Conservation (phyloP, 2,888 invertebrate species). For the Periphyllus acericola region DNA sequence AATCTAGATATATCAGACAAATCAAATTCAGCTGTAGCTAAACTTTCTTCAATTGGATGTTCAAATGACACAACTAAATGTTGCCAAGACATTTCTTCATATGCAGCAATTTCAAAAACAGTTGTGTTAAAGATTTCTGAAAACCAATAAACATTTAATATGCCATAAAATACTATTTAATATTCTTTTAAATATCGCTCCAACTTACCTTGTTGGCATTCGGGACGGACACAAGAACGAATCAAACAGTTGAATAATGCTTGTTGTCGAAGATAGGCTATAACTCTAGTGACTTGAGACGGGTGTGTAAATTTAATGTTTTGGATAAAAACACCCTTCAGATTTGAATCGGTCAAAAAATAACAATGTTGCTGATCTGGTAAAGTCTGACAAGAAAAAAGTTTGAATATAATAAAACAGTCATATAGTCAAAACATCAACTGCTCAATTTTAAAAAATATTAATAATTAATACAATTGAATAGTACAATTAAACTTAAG, state of each 20-base stretch:
- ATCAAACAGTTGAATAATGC: constrained; percentile 90
- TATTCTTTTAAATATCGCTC: neutral
- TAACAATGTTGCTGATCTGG: constrained; percentile 95
- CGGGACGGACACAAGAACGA: constrained; percentile 86
- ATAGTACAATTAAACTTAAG: too few relatives aligned
- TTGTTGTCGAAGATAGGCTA: constrained; percentile 86
- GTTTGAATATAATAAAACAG: too few relatives aligned
- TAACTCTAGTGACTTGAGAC: constrained; percentile 87
- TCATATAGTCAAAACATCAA: neutral
- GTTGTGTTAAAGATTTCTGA: constrained; percentile 69
- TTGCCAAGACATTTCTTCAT: constrained; percentile 77
- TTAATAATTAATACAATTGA: too few relatives aligned
- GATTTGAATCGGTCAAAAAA: constrained; percentile 85
- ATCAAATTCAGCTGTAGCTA: constrained; percentile 92
- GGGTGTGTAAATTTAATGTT: constrained; percentile 94
- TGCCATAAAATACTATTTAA: neutral
- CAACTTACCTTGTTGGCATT: constrained; percentile 78
- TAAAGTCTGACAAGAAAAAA: constrained; percentile 74
- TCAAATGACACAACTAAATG: constrained; percentile 91
- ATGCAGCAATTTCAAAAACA: constrained; percentile 79
- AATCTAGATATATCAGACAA: constrained; percentile 83
- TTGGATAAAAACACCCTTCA: constrained; percentile 80
- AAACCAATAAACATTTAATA: constrained; percentile 45
- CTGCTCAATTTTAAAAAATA: too few relatives aligned
- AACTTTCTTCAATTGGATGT: constrained; percentile 90